Percentiles rank a stretch among this genome's conserved stretches.
These are phyloP conservation scores for Hemicrepidius hirtus DNA, from an alignment of 2,888 invertebrate species.

Conservation along the genomic window DNA sequence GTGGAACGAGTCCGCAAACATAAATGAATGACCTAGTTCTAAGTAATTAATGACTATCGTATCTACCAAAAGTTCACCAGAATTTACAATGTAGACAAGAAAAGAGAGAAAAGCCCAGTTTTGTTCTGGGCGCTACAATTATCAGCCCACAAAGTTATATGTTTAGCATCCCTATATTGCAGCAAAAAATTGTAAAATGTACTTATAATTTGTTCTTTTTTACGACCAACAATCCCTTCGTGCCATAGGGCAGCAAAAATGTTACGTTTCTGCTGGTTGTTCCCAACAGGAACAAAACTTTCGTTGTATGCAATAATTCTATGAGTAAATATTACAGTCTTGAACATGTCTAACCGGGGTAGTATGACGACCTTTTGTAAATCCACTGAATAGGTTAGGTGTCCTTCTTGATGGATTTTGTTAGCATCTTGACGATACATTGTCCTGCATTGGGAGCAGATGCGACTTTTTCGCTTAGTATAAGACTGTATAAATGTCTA, in stretches of 20 bases:
- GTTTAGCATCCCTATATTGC: constrained; percentile 2
- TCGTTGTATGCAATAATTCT: neutral
- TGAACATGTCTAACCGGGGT: neutral
- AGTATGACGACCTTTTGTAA: constrained; percentile 1
- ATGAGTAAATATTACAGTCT: neutral
- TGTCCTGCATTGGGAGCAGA: no score
- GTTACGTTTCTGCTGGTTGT: no score
- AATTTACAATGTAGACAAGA: constrained; percentile 1
- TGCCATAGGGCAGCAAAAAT: constrained; percentile 34
- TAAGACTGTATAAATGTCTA: no score
- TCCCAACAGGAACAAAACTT: neutral
- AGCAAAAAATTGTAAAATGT: constrained; percentile 27
- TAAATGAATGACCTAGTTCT: constrained; percentile 20
- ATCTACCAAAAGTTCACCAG: neutral
- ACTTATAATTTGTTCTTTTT: constrained; percentile 27
- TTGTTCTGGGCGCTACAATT: constrained; percentile 7
- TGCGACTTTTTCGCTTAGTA: no score
- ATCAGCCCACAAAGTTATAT: constrained; percentile 22
- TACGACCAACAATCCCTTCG: constrained; percentile 11
- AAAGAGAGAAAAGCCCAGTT: neutral
- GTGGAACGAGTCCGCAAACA: constrained; percentile 21
- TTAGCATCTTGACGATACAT: no score
- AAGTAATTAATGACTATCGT: no score
- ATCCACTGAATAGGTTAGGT: no score
- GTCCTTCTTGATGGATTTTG: no score